A percentile compares a stretch with the other conserved stretches of the same genome.
Conservation (phyloP, 2,113 vertebrate genomes). For the Vimba vimba region DNA sequence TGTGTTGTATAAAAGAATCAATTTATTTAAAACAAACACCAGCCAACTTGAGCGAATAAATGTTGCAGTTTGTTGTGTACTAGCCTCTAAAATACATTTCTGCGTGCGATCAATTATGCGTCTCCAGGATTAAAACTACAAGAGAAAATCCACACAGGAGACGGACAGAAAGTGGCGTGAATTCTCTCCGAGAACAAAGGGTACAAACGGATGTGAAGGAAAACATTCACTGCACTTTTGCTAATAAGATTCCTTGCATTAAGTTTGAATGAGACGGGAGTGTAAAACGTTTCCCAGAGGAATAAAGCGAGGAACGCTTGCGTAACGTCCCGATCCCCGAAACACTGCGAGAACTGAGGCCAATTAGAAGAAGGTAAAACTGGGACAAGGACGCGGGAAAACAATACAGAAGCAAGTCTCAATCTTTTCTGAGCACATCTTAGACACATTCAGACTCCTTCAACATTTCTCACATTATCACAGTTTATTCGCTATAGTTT, state of each 20-base stretch:
- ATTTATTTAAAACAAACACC: too few species aligned
- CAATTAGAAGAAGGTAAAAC: background rate
- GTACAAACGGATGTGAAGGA: background rate
- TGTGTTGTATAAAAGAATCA: background rate
- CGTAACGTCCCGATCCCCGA: slow-evolving; percentile 23
- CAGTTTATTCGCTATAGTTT: too few species aligned
- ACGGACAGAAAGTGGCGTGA: background rate
- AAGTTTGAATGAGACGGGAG: slow-evolving; percentile 45
- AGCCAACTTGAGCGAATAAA: background rate
- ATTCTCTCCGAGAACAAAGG: background rate
- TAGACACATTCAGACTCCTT: too few species aligned
- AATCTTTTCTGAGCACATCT: background rate
- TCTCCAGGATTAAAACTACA: background rate
- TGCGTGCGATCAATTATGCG: background rate
- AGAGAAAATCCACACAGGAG: background rate
- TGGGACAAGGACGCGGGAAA: background rate
- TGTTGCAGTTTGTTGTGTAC: background rate
- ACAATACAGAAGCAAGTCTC: background rate
- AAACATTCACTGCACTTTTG: slow-evolving; percentile 41
- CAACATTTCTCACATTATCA: too few species aligned
- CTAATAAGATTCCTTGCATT: slow-evolving; percentile 41
- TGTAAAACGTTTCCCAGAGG: background rate
- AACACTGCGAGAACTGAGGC: background rate
- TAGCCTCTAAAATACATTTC: background rate
- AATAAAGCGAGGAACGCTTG: slow-evolving; percentile 39